phyloP scores from a whole-genome alignment of 2,888 invertebrate species.

The Tipula helvola region DNA sequence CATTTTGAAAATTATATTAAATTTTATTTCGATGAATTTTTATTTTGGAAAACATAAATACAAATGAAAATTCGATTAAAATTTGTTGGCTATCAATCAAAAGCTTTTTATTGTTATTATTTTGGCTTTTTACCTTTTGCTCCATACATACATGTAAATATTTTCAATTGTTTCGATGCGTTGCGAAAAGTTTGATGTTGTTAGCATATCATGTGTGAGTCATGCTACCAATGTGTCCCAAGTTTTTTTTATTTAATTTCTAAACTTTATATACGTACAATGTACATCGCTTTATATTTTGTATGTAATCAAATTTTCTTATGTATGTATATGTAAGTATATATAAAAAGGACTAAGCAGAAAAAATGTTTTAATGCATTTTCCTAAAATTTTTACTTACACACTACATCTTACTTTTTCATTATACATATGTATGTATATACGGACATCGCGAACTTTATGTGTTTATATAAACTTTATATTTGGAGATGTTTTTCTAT shows the following conservation, averaged over 20 bases:
- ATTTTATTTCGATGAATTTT: not conserved
- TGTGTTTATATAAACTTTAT: not conserved
- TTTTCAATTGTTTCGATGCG: not conserved
- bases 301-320: not conserved
- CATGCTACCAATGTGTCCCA: not conserved
- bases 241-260: not conserved
- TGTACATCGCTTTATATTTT: not conserved
- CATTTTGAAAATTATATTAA: not conserved
- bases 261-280: not conserved
- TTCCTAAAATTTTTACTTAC: not conserved
- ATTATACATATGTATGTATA: not conserved
- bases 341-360: not conserved
- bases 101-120: not conserved
- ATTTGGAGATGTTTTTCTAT: not conserved
- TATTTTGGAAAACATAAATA: not conserved
- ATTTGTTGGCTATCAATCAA: not conserved
- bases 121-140: not conserved
- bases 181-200: not conserved
- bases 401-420: not conserved
- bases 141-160: not conserved
- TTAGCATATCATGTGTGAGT: not conserved
- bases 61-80: not conserved
- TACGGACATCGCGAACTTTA: not conserved
- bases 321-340: not conserved
- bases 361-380: not conserved